Conservation (phyloP, 2,888 invertebrate genomes). For the Seladonia tumulorum region DNA sequence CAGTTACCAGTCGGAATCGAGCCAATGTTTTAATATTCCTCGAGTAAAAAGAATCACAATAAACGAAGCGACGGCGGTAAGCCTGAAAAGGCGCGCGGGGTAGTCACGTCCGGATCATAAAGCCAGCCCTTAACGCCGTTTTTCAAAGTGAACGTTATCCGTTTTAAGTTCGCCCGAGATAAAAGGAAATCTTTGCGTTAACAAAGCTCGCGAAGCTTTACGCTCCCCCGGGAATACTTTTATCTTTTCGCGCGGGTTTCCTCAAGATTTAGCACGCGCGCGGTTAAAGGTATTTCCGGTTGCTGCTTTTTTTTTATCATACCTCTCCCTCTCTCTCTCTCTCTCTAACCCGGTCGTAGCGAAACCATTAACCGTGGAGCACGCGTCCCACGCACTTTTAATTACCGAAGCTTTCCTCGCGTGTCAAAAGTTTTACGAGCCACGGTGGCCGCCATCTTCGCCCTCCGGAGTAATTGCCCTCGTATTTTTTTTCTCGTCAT, state of each 20-base stretch:
- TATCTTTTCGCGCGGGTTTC: slow-evolving; percentile 21
- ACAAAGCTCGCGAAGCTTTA: background rate
- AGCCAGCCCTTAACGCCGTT: slow-evolving; percentile 15
- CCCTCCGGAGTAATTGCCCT: slow-evolving; percentile 42
- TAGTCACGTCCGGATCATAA: slow-evolving; percentile 16
- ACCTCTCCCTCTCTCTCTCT: too few species aligned
- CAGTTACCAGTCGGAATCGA: background rate
- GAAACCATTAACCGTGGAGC: slow-evolving; percentile 48
- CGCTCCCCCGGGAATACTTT: background rate
- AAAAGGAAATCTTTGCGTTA: slow-evolving; percentile 20
- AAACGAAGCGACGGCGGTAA: background rate
- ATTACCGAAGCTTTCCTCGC: slow-evolving; percentile 48
- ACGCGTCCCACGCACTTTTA: slow-evolving; percentile 58
- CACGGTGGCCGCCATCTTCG: slow-evolving; percentile 21
- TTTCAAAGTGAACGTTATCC: slow-evolving; percentile 8
- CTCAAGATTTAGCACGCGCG: slow-evolving; percentile 29
- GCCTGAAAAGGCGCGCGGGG: background rate
- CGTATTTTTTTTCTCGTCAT: slow-evolving; percentile 51
- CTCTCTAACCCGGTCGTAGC: slow-evolving; percentile 2
- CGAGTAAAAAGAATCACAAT: background rate
- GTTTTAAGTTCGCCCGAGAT: background rate
- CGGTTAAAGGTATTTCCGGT: slow-evolving; percentile 14
- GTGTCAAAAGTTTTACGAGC: slow-evolving; percentile 57
- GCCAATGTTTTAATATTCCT: background rate
- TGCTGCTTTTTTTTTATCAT: slow-evolving; percentile 13